Conservation (phyloP, 2,797 vertebrate genomes). For the Synaphobranchus kaupii region DNA sequence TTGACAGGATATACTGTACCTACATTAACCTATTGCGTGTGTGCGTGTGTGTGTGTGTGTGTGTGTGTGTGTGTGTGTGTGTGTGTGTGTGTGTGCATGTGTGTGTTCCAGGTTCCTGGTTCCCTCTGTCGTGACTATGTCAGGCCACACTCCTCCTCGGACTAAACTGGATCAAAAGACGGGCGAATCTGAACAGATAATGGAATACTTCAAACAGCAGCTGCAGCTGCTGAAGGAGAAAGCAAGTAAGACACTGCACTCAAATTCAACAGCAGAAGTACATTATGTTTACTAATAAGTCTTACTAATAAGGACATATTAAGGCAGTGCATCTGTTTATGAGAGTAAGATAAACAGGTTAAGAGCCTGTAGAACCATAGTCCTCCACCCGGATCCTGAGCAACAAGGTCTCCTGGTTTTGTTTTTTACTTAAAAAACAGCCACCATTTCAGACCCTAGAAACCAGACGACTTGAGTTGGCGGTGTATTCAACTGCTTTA, state of each 20-base stretch:
- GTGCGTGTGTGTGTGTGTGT: background rate
- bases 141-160: conserved; percentile 70
- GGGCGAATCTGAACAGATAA: conserved; percentile 81
- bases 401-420: background rate
- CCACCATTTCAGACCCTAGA: background rate
- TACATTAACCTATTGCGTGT: background rate
- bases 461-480: background rate
- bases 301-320: background rate
- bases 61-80: conserved; percentile 6
- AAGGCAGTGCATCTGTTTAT: background rate
- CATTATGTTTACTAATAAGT: background rate
- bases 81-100: background rate
- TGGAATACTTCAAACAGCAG: conserved; percentile 89
- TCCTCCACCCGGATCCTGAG: background rate
- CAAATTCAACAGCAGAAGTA: background rate
- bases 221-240: conserved; percentile 88
- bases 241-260: conserved; percentile 75
- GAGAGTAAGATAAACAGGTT: background rate
- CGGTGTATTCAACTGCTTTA: background rate
- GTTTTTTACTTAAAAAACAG: background rate
- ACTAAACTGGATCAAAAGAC: conserved; percentile 83
- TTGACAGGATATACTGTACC: background rate
- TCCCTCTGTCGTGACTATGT: conserved; percentile 70
- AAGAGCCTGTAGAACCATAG: background rate
- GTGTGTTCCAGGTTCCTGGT: conserved; percentile 64